A percentile compares a stretch with the other conserved stretches of the same genome.
Conservation (phyloP, 2,113 vertebrate genomes). For the Cryptotis parvus region DNA sequence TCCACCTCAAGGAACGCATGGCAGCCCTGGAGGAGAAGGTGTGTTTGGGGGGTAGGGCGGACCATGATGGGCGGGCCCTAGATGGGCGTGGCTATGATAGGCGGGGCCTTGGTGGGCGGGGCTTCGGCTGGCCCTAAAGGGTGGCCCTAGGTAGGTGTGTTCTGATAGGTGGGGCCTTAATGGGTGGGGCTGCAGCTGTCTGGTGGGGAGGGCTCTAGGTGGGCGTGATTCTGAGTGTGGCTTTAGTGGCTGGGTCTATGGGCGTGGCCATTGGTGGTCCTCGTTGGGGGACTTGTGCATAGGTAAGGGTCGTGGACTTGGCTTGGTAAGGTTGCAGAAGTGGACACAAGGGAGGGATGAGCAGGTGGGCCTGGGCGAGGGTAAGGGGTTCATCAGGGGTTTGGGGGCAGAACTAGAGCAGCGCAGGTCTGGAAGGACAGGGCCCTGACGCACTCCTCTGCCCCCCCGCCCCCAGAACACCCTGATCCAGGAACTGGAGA, state of each 20-base stretch:
- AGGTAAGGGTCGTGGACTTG: no score
- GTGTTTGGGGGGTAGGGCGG: neutral
- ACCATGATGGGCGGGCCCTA: neutral
- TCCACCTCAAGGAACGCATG: conserved; percentile 98
- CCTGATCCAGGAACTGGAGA: conserved; percentile 96
- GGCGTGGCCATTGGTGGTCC: no score
- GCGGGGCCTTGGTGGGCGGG: no score
- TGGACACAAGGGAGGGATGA: neutral
- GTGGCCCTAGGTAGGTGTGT: no score
- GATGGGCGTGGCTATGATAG: neutral
- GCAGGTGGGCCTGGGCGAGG: neutral
- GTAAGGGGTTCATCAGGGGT: neutral
- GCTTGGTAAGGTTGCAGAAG: no score
- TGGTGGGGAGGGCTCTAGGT: no score
- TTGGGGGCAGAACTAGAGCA: neutral
- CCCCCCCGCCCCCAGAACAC: conserved; percentile 89
- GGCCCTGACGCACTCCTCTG: neutral
- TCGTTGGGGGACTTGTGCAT: no score
- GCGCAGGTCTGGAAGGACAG: neutral
- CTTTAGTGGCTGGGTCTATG: no score
- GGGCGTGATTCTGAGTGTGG: no score
- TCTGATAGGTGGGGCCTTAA: neutral
- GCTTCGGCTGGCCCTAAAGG: no score
- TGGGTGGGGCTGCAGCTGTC: no score
- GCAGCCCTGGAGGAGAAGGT: conserved; percentile 97